Percentiles rank a stretch among this genome's conserved stretches.
These are phyloP conservation scores for Cygnus olor DNA, from an alignment of 2,797 vertebrate genomes.

Conservation along the genomic window DNA sequence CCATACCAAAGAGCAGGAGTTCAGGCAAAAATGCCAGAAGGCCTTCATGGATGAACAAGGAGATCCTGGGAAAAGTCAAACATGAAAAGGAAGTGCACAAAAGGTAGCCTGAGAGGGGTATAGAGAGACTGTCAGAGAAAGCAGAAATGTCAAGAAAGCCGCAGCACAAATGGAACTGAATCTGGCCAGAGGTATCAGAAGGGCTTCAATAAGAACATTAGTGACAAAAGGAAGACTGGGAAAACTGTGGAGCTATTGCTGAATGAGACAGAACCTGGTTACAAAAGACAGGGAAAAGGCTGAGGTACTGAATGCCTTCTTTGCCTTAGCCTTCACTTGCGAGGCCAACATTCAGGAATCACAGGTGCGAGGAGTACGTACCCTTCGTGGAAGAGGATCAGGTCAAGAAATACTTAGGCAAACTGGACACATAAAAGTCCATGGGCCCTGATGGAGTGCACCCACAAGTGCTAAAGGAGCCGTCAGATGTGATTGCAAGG, in stretches of 20 bases:
- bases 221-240: background rate
- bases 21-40: background rate
- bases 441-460: background rate
- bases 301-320: background rate
- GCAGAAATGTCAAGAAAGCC: background rate
- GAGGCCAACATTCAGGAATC: no score
- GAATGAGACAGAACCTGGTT: background rate
- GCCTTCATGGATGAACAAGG: background rate
- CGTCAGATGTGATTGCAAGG: rapidly evolving
- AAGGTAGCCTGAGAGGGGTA: background rate
- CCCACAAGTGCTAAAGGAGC: background rate
- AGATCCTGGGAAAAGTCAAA: background rate
- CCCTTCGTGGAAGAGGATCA: no score
- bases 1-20: background rate
- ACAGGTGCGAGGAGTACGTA: no score
- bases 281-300: background rate
- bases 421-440: background rate
- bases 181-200: rapidly evolving
- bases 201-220: background rate
- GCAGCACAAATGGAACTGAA: background rate
- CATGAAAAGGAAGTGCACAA: background rate
- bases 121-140: background rate
- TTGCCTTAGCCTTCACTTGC: background rate
- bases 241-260: background rate
- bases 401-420: no score